Conservation (phyloP, 1,140 invertebrate species). For the Diachasma alloeum region DNA sequence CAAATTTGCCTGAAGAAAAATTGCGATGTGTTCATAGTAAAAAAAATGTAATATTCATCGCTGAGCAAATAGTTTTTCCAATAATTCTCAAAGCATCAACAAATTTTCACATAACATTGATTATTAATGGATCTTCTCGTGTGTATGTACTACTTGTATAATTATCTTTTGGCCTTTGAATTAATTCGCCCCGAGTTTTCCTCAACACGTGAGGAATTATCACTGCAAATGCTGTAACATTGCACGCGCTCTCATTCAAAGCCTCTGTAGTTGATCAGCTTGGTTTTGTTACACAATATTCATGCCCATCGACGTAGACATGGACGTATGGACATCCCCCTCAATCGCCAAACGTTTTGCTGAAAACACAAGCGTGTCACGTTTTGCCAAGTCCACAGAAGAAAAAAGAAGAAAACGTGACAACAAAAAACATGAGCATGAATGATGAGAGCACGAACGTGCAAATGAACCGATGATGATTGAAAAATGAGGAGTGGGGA, state of each 20-base stretch:
- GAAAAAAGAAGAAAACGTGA: background rate
- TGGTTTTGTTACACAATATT: slow-evolving; percentile 5
- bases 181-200: background rate
- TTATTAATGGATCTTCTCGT: background rate
- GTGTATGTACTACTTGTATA: background rate
- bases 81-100: no score
- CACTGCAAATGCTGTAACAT: slow-evolving; percentile 13
- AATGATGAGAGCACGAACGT: background rate
- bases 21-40: no score
- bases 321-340: background rate
- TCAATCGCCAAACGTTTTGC: background rate
- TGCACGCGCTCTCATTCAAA: slow-evolving; percentile 14
- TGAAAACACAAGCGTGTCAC: background rate
- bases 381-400: background rate
- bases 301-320: background rate
- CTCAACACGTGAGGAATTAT: slow-evolving; percentile 16
- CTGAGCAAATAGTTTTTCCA: background rate
- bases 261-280: background rate
- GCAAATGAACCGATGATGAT: background rate
- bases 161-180: background rate
- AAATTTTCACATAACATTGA: background rate
- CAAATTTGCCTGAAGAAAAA: no score
- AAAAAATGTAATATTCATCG: no score
- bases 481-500: background rate
- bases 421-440: background rate